Base-by-base conservation (phyloP, 2,797 vertebrate species). In the Melanogrammus aeglefinus region DNA sequence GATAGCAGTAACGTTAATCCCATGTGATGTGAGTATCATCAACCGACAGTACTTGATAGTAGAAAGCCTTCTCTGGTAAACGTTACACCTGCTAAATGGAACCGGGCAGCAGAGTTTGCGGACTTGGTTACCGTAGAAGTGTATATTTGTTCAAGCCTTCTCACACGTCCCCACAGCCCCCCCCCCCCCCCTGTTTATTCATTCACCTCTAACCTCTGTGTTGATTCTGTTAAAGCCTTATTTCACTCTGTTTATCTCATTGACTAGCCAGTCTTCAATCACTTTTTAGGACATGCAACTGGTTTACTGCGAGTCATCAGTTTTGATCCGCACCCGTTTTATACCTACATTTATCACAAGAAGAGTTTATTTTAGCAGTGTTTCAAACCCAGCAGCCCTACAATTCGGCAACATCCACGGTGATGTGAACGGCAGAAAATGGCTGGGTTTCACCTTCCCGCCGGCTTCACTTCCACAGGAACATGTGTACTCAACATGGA, bases 71-170 rank as follows among this genome's bases (percentile, higher is more conserved):
- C n/a, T 29, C 66, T 70, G 66, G 79, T 84, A 76, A 79, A 78
- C 75, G n/a, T 85, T 36, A 82, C 73, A 81, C 74, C 44, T 78
- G 69, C 57, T 71, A 38, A 41, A 70, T 57, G 1, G 1, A 69
- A 18, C 47, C n/a, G 57, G 74, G 47, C 66, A 36, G 63, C 24
- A 41, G 36, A 75, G 44, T 41, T 73, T 78, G 63, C 24, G 63
- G 35, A 57, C 75, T 78, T 81, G 8, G 75, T 77, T 81, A 78
- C 75, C 79, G 78, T 75, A 57, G 74, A 73, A 63, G 75, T 75
- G 10, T 47, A 38, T 71, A 21, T 70, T 41, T 33, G 21, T 27
- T 72, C n/a, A 16, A 24, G 18, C 2, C 29, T 66, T 74, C 33
- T 74, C n/a, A 12, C 72, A n/a, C 47, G 12, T 41, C 35, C 72